These are phyloP conservation scores for Acanthurus lineatus DNA, from an alignment of 2,797 vertebrate genomes.

Conservation along the genomic window DNA sequence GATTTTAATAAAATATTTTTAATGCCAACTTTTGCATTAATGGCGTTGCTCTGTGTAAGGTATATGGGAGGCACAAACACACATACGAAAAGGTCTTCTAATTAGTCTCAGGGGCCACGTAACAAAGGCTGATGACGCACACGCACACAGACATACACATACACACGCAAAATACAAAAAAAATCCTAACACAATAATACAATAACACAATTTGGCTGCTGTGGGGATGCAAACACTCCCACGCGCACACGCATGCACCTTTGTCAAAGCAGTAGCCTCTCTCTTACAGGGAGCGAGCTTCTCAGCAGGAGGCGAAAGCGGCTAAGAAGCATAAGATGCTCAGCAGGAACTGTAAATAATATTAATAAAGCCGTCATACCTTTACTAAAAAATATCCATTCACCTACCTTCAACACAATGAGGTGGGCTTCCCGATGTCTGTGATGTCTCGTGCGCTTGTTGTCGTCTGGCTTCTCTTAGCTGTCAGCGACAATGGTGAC, in stretches of 20 bases:
- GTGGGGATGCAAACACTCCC: too few relatives aligned
- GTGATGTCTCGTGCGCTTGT: conserved; percentile 62
- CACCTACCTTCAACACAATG: conserved; percentile 40
- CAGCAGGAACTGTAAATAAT: neutral
- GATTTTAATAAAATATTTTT: too few relatives aligned
- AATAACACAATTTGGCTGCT: too few relatives aligned
- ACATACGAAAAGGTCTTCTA: conserved; percentile 9
- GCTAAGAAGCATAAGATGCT: neutral
- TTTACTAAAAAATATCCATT: fast-evolving
- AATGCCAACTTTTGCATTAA: too few relatives aligned
- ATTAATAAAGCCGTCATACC: neutral
- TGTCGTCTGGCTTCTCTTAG: conserved; percentile 59
- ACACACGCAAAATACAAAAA: conserved; percentile 1
- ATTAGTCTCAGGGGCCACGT: conserved; percentile 22
- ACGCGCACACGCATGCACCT: conserved; percentile 9
- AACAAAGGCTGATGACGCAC: conserved; percentile 25
- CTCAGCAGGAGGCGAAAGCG: neutral
- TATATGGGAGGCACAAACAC: neutral
- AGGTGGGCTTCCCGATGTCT: conserved; percentile 29
- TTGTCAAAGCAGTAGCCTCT: conserved; percentile 16
- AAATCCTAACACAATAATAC: too few relatives aligned
- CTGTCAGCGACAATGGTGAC: neutral
- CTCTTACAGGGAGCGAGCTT: too few relatives aligned
- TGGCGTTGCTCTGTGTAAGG: too few relatives aligned
- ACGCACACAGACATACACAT: conserved; percentile 3